A percentile compares a stretch with the other conserved stretches of the same genome.
Conservation (phyloP, 92 coral and sea anemone genomes). For the Epizoanthus ramosus region DNA sequence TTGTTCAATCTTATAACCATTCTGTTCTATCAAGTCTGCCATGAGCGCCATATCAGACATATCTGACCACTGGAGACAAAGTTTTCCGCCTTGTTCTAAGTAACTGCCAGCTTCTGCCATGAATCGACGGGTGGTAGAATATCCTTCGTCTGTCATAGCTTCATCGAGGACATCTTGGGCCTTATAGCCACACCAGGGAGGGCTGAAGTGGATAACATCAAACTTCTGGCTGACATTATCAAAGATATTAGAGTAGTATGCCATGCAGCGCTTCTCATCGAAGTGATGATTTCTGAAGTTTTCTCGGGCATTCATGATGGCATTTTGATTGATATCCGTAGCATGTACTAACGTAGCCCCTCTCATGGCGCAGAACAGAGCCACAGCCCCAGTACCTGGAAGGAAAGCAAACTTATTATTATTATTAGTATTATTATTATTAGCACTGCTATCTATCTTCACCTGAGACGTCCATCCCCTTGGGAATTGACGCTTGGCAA, state of each 20-base stretch:
- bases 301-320: conserved; percentile 10
- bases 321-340: background rate
- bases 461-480: no score
- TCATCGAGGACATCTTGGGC: background rate
- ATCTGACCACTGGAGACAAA: background rate
- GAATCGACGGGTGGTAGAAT: background rate
- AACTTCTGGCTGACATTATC: background rate
- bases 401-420: background rate
- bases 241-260: background rate
- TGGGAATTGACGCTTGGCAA: no score
- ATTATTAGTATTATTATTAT: no score
- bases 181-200: background rate
- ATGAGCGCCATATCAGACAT: background rate
- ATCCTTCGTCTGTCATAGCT: background rate
- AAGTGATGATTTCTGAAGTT: conserved; percentile 1
- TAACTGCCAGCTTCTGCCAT: background rate
- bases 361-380: background rate
- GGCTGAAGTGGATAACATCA: background rate
- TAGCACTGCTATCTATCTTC: no score
- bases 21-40: background rate
- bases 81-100: background rate
- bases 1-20: background rate
- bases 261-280: no score
- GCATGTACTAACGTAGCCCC: conserved; percentile 19
- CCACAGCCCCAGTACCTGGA: conserved; percentile 15